These are phyloP conservation scores for Coptodon bakossiorum DNA, from an alignment of 2,113 vertebrate species.

Conservation along the genomic window DNA sequence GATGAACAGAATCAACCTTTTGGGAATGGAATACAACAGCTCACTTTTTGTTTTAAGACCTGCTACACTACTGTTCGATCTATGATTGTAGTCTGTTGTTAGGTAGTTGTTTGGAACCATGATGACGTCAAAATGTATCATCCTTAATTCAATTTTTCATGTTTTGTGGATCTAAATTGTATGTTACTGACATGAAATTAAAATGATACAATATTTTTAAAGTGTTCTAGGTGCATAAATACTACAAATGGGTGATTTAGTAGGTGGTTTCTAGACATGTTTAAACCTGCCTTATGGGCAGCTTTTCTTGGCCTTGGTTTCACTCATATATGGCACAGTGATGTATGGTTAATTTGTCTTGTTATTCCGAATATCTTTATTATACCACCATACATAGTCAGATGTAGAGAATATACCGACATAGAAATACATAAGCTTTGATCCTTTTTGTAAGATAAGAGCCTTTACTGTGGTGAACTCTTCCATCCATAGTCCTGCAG, in stretches of 20 bases:
- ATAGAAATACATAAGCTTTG: neutral
- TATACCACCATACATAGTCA: neutral
- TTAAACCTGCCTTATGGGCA: neutral
- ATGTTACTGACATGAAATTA: neutral
- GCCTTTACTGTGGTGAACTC: neutral
- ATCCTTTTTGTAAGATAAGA: neutral
- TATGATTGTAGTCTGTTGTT: neutral
- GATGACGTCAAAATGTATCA: neutral
- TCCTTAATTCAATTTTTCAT: neutral
- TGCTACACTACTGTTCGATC: neutral
- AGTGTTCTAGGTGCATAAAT: neutral
- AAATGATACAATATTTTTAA: neutral
- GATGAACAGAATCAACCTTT: neutral
- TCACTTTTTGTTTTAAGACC: neutral
- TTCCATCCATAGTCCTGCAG: neutral
- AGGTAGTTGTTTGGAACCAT: neutral
- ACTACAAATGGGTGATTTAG: neutral
- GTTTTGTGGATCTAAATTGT: neutral
- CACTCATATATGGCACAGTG: neutral
- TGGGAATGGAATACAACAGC: too few species aligned
- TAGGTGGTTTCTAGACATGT: neutral
- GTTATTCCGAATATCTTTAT: neutral
- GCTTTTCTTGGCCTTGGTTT: neutral
- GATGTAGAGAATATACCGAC: neutral
- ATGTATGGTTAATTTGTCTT: neutral